Conservation (phyloP, 1,140 invertebrate genomes). For the Apolygus lucorum region DNA sequence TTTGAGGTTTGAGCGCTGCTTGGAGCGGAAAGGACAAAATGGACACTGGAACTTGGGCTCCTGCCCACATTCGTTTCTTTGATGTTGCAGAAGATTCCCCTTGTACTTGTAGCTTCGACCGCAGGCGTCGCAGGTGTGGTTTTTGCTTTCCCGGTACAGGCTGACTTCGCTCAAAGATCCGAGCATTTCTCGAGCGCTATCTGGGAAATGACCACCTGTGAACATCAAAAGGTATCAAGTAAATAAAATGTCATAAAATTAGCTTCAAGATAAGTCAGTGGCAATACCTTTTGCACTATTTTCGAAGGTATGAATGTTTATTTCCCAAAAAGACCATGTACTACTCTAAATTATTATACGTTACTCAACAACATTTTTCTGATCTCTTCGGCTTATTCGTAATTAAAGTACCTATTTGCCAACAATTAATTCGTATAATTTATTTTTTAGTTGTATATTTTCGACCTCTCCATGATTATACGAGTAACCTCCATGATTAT, state of each 20-base stretch:
- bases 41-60: conserved; percentile 33
- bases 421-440: no score
- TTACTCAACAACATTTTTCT: not conserved
- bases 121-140: conserved; percentile 25
- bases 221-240: no score
- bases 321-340: not conserved
- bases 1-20: conserved; percentile 43
- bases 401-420: no score
- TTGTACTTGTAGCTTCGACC: conserved; percentile 31
- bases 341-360: not conserved
- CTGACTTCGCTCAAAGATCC: not conserved
- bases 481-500: no score
- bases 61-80: conserved; percentile 37
- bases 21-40: conserved; percentile 42
- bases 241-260: no score
- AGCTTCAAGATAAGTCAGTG: no score
- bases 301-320: not conserved
- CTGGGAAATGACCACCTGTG: not conserved
- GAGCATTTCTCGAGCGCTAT: not conserved
- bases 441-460: no score
- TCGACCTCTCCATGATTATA: no score
- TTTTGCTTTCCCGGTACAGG: not conserved
- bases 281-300: not conserved
- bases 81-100: conserved; percentile 24
- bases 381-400: no score